Percentiles rank a stretch among this genome's conserved stretches.
Conservation (phyloP, 2,797 vertebrate genomes). For the Micropoecilia bifurca region DNA sequence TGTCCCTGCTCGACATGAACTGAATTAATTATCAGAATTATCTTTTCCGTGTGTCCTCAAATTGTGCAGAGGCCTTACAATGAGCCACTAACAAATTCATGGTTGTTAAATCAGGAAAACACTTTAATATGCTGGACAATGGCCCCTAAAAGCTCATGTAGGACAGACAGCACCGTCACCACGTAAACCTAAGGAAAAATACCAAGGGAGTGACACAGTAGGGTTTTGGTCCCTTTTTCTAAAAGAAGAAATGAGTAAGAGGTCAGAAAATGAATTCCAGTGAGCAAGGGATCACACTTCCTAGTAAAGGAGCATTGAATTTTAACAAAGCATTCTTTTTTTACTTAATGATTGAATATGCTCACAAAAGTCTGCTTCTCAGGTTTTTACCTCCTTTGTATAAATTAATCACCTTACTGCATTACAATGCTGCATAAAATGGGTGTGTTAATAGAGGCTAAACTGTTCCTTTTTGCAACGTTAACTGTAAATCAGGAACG, state of each 20-base stretch:
- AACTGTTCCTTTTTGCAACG: neutral
- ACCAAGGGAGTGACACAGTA: neutral
- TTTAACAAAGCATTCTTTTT: neutral
- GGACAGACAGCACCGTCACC: neutral
- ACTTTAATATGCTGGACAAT: neutral
- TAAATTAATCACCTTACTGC: neutral
- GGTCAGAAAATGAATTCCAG: neutral
- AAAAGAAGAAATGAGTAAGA: neutral
- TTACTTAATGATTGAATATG: neutral
- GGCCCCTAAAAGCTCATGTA: neutral
- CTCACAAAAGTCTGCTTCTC: neutral
- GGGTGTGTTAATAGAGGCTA: neutral
- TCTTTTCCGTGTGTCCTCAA: neutral
- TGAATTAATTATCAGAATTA: neutral
- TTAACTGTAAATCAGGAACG: neutral
- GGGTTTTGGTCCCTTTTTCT: neutral
- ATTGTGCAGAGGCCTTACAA: neutral
- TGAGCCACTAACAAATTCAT: neutral
- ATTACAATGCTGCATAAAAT: too few species aligned
- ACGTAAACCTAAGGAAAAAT: neutral
- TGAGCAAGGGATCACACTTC: neutral
- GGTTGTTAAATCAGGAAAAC: neutral
- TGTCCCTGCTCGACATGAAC: neutral
- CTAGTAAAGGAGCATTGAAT: neutral
- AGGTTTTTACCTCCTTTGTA: neutral